A percentile compares a stretch with the other conserved stretches of the same genome.
Conservation (phyloP, 2,113 vertebrate species). For the Pelecanoides urinatrix region DNA sequence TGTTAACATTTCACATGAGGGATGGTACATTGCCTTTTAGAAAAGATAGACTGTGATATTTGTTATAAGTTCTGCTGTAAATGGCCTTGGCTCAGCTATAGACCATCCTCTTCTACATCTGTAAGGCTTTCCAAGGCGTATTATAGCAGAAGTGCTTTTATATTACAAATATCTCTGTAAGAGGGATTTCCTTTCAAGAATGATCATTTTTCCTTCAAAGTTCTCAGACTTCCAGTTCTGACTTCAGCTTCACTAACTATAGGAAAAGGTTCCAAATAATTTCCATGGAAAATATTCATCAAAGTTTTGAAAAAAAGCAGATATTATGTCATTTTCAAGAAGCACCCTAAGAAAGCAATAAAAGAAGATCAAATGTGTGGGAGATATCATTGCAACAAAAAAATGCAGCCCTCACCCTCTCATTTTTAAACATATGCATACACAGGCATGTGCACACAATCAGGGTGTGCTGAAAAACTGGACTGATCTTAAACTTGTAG, state of each 20-base stretch:
- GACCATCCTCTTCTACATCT: background rate
- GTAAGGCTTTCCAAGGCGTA: background rate
- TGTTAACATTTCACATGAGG: background rate
- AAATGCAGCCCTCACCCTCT: background rate
- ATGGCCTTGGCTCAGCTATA: background rate
- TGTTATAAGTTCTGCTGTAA: conserved; percentile 16
- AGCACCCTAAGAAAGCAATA: background rate
- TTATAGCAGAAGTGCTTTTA: background rate
- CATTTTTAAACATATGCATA: background rate
- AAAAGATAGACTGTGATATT: conserved; percentile 31
- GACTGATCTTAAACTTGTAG: background rate
- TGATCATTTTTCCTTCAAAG: background rate
- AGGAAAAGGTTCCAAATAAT: background rate
- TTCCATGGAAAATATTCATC: background rate
- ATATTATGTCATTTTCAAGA: background rate
- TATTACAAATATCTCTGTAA: background rate
- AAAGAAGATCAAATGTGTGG: background rate
- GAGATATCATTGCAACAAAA: background rate
- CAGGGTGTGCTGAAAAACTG: background rate
- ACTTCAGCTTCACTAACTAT: background rate
- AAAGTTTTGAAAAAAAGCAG: background rate
- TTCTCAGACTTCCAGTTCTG: background rate
- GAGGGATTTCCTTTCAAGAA: background rate
- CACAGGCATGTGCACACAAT: fast-evolving
- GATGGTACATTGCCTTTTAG: conserved; percentile 32